A percentile compares a stretch with the other conserved stretches of the same genome.
These are phyloP conservation scores for Ascaphus truei DNA, from an alignment of 2,113 vertebrate species.

Conservation along the genomic window DNA sequence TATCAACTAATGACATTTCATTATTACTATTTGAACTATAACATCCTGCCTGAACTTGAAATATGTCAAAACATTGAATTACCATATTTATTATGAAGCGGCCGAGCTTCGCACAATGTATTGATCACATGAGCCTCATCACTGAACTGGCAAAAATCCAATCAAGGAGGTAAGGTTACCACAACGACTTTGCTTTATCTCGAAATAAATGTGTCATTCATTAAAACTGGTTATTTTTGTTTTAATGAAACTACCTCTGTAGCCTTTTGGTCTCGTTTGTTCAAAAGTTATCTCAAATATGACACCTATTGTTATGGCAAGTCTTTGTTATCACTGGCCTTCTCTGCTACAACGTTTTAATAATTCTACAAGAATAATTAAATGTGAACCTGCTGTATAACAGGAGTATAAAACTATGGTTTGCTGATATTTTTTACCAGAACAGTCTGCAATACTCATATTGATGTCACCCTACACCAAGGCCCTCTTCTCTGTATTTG, in stretches of 20 bases:
- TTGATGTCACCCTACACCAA: too few relatives aligned
- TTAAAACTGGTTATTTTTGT: slow-evolving; percentile 13
- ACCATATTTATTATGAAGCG: slow-evolving; percentile 6
- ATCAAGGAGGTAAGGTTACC: slow-evolving; percentile 34
- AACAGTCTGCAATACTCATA: too few relatives aligned
- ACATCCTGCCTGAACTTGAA: background rate
- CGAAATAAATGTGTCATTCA: slow-evolving; percentile 25
- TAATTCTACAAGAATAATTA: background rate
- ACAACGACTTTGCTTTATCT: slow-evolving; percentile 28
- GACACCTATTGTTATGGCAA: slow-evolving; percentile 2
- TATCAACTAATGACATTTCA: background rate
- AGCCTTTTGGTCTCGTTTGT: background rate
- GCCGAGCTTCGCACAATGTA: background rate
- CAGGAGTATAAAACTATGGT: too few relatives aligned
- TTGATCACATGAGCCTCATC: slow-evolving; percentile 1
- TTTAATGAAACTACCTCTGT: slow-evolving; percentile 20
- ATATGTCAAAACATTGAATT: slow-evolving; percentile 8
- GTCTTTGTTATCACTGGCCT: background rate
- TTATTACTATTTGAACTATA: too few relatives aligned
- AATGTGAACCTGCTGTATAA: background rate
- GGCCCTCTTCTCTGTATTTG: too few relatives aligned
- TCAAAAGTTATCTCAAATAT: slow-evolving; percentile 1
- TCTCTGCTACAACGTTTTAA: too few relatives aligned
- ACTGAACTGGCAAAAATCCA: slow-evolving; percentile 24
- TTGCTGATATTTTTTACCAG: too few relatives aligned